Percentiles rank a stretch among this genome's conserved stretches.
Evolutionary conservation across 2,113 vertebrate species (phyloP).

Genomic region (Axis porcinus): DNA sequence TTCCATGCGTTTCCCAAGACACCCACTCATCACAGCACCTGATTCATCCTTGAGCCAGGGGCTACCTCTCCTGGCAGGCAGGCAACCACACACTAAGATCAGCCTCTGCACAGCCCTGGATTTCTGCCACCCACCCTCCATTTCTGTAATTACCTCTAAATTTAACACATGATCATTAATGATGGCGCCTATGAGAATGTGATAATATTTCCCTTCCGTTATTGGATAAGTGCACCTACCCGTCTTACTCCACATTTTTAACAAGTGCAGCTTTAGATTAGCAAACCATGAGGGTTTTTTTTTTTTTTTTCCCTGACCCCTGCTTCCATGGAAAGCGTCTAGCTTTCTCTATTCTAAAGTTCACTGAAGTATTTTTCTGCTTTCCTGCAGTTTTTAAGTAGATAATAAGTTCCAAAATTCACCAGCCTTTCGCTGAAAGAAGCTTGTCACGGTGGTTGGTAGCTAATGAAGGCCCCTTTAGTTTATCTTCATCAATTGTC

Average conservation of each 20-base stretch:
- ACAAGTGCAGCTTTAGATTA: conserved; percentile 69
- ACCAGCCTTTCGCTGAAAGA: conserved; percentile 86
- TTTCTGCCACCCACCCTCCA: conserved; percentile 16
- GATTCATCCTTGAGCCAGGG: background rate
- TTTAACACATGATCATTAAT: conserved; percentile 34
- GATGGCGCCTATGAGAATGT: conserved; percentile 42
- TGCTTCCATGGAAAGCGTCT: conserved; percentile 72
- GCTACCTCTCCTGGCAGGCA: background rate
- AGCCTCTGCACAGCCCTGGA: conserved; percentile 9
- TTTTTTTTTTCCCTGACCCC: conserved; percentile 57
- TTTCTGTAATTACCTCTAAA: conserved; percentile 54
- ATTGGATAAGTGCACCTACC: conserved; percentile 59
- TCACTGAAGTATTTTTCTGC: conserved; percentile 84
- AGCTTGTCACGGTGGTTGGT: conserved; percentile 90
- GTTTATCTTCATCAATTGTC: conserved; percentile 99
- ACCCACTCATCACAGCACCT: background rate
- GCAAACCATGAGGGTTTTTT: background rate
- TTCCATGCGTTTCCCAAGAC: background rate
- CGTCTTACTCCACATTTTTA: conserved; percentile 63
- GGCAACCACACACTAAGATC: background rate
- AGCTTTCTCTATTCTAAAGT: conserved; percentile 81
- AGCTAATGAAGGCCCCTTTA: conserved; percentile 95
- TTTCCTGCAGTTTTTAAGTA: conserved; percentile 87
- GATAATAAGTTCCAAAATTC: conserved; percentile 89
- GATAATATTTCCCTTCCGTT: conserved; percentile 72